Evolutionary conservation across 2,113 vertebrate species (phyloP), one percentile per base, ranked within the genome.

Genomic region (Tragelaphus buxtoni): DNA sequence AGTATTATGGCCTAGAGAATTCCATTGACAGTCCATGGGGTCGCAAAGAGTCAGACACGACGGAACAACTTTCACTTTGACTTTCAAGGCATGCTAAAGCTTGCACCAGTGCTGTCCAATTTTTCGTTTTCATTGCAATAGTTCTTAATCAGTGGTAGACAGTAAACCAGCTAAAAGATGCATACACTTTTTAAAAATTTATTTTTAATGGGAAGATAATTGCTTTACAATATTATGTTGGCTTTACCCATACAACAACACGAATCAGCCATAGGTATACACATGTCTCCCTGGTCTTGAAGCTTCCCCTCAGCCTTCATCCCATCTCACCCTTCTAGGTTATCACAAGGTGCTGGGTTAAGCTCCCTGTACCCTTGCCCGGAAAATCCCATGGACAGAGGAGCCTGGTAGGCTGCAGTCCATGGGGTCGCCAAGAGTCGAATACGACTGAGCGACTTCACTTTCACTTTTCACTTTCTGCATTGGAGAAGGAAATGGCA

Each of bases 151-250:
- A 96, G 79, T 87, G n/a, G 56, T 39, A 74, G 97, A 88, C 51
- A 74, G 96, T 96, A 56, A 97, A n/a, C 88, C 88, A 95, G 97
- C 97, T 85, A 87, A 95, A 87, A 95, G 77, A 94, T 96, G 91
- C 20, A 5, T 58, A 63, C 7, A 49, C 28, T 85, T 35, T 69
- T 69, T 4, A 9, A 69, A n/a, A 9, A 20, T 69, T 69, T 69
- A 35, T 20, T 35, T 69, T 69, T 69, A 69, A 69, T 35, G 35
- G n/a, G 63, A 35, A 17, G 8, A 69, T 69, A 69, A 72, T 22
- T 72, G 65, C 35, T 72, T 72, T 39, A 65, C 30, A 35, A 65
- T 35, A 72, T 72, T 39, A 39, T 39, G 1, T 24, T 72, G 65
- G 20, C 65, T 12, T 72, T 10, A 39, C 9, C 65, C 35, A 39